A percentile compares a stretch with the other conserved stretches of the same genome.
Conservation (phyloP, 1,140 invertebrate genomes). For the Calosoma granatense region DNA sequence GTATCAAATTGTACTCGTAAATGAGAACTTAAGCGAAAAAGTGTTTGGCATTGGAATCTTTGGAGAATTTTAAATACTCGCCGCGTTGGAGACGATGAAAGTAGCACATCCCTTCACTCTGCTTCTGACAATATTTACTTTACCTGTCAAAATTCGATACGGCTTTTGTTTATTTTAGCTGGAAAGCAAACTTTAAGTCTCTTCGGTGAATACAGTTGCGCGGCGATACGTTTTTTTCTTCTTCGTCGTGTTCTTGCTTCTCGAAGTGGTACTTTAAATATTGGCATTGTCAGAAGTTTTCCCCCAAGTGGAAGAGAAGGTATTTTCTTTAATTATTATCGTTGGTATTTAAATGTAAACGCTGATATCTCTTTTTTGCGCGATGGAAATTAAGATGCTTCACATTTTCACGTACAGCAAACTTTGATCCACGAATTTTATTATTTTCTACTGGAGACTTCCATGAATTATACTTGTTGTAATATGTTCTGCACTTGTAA, state of each 20-base stretch:
- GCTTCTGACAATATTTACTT: conserved; percentile 4
- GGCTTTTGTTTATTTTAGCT: conserved; percentile 2
- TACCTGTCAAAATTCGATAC: conserved; percentile 9
- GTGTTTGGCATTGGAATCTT: no score
- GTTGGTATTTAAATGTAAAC: not conserved
- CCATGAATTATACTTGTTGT: no score
- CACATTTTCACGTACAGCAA: not conserved
- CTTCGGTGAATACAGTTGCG: not conserved
- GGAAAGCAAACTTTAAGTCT: not conserved
- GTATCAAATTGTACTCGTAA: no score
- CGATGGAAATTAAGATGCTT: not conserved
- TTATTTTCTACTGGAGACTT: not conserved
- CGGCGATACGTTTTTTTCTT: conserved; percentile 1
- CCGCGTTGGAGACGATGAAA: no score
- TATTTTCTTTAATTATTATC: no score
- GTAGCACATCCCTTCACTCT: no score
- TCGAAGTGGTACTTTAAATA: conserved; percentile 2
- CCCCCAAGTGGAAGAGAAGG: not conserved
- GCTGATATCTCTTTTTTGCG: not conserved
- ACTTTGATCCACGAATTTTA: not conserved
- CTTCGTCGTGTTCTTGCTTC: no score
- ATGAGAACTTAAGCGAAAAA: no score
- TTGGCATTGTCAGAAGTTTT: conserved; percentile 1
- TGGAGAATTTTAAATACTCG: no score
- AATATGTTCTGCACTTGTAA: no score